Base-by-base conservation (phyloP, 2,888 invertebrate genomes). In the Lacanobia wlatinum region DNA sequence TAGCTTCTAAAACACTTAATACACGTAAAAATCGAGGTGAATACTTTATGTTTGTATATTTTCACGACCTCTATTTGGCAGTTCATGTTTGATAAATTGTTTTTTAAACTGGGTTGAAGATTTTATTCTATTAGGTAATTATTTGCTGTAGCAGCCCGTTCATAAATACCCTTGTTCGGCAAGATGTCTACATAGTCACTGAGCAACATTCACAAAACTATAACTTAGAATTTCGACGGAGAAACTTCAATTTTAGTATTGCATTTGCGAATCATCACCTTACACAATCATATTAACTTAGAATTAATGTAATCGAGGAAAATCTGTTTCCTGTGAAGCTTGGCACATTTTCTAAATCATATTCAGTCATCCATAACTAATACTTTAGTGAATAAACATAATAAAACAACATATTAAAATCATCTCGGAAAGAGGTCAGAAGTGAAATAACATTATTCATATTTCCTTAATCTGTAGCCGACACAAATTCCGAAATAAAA, bases 401-500 rank as follows among this genome's bases (percentile, higher is more conserved):
- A 74, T 74, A 66, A 74, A 79, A 28, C 40, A 80, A 40, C 16
- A 53, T 70, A 74, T 75, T 69, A 68, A 68, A 71, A 79, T 67
- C 52, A 68, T 1, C 60, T 64, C 52, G 12, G 14, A 80, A 71
- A 71, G 76, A 79, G 80, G 80, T 80, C 61, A 71, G 71, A 70
- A 58, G 80, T 65, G 70, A 76, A 79, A 76, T 53, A 80, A 56
- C 34, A 68, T 70, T 70, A 79, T 75, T 75, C 56, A 79, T 80
- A 80, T 70, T 70, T 63, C 66, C 67, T 64, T 80, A 80, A 79
- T 79, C 78, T 75, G 60, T 58, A 46, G 60, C 61, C 48, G 80
- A 70, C 67, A 80, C 80, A 61, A 75, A 79, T 75, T 68, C 70
- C 70, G 9, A 80, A 70, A 68, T 65, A 68, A 70, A 63, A 68